phyloP scores from a whole-genome alignment of 1,140 invertebrate genomes.

The Ips nitidus region DNA sequence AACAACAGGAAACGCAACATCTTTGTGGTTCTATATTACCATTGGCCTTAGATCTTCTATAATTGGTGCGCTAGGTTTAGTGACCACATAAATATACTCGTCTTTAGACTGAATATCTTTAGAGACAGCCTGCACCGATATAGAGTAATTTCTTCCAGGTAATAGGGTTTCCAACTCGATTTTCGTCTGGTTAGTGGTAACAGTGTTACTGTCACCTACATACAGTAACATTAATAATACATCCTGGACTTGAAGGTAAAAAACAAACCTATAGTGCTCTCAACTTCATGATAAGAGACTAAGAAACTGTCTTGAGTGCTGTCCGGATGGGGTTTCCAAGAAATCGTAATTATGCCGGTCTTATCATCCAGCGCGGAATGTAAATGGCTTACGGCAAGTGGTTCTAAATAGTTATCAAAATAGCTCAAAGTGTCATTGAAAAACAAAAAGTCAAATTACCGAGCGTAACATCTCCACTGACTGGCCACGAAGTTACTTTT shows the following conservation, averaged over 20 bases:
- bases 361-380: constrained; percentile 56
- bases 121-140: constrained; percentile 81
- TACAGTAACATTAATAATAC: neutral
- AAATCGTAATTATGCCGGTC: constrained; percentile 70
- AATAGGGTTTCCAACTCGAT: constrained; percentile 74
- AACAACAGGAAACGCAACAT: neutral
- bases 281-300: constrained; percentile 82
- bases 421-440: neutral
- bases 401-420: constrained; percentile 57
- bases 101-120: constrained; percentile 80
- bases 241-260: neutral
- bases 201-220: constrained; percentile 60
- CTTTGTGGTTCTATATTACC: constrained; percentile 43
- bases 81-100: constrained; percentile 73
- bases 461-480: constrained; percentile 81
- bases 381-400: constrained; percentile 71
- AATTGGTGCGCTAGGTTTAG: constrained; percentile 83
- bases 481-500: constrained; percentile 92
- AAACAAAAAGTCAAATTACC: constrained; percentile 55
- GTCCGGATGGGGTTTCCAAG: constrained; percentile 73
- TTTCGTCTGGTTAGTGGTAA: constrained; percentile 63
- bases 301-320: constrained; percentile 85
- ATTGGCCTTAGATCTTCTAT: constrained; percentile 81
- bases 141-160: constrained; percentile 87
- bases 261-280: constrained; percentile 62